Base-by-base conservation (phyloP, 2,888 invertebrate species). In the Volucella bombylans region DNA sequence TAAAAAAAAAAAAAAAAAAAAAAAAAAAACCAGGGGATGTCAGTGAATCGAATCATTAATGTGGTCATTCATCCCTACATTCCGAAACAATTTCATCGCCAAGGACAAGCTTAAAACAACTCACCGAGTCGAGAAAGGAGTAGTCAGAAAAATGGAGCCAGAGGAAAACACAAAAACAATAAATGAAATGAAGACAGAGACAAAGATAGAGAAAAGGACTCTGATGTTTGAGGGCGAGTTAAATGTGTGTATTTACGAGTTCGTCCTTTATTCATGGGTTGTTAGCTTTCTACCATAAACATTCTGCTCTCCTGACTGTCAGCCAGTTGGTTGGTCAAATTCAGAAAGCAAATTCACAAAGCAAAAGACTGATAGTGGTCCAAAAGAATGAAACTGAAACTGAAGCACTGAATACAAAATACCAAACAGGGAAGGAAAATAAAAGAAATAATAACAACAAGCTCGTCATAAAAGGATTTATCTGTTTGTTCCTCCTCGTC, bases 41-140 rank as follows among this genome's bases (percentile, higher is more conserved):
- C 77, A 55, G 23, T 69, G 68, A 69, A 64, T 64, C 69, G 69
- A 69, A 76, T 74, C 74, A 65, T 74, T 83, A 83, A 83, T 71
- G 80, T 80, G 83, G 83, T 83, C 83, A 83, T 83, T 83, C 83
- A 65, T 80, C 83, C 74, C 80, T 74, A 31, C 6, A 50, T 74
- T 71, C 55, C 59, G 38, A 45, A 15, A 62, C 54, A 74, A 74
- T 64, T 74, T 74, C 67, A 18, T 65, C 71, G 74, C 65, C 83
- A 80, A 83, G 83, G 83, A 83, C 83, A 31, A 31, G 31, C 4
- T 31, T 31, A 31, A 31, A 31, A 31, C 31, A 31, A 31, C 31
- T 31, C 6, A 31, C 31, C 31, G 31, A 31, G 6, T 31, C 6
- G 31, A 0, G 1, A 31, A 31, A 31, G 31, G 6, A 31, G 31